Percentiles rank a stretch among this genome's conserved stretches.
Conservation (phyloP, 2,888 invertebrate genomes). For the Pocota personata region DNA sequence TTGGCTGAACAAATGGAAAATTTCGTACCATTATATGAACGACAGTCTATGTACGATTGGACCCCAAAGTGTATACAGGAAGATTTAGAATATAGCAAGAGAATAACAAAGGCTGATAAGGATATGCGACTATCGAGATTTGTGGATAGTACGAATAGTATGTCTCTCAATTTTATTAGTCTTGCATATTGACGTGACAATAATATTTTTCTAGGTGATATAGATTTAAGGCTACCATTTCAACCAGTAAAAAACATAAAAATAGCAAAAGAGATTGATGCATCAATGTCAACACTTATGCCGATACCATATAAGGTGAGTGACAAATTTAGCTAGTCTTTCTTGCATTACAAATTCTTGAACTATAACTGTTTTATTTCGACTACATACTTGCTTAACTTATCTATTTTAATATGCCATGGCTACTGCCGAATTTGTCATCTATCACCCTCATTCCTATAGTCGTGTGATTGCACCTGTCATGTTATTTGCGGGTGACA, state of each 20-base stretch:
- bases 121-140: conserved; percentile 77
- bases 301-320: conserved; percentile 88
- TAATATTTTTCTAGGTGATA: conserved; percentile 84
- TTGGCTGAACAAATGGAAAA: conserved; percentile 77
- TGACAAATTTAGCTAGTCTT: conserved; percentile 71
- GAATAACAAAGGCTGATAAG: conserved; percentile 76
- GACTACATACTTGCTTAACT: too few species aligned
- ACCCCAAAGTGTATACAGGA: conserved; percentile 75
- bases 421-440: too few species aligned
- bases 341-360: too few species aligned
- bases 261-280: conserved; percentile 94
- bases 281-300: conserved; percentile 90
- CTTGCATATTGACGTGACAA: not conserved
- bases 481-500: too few species aligned
- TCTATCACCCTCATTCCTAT: too few species aligned
- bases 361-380: too few species aligned
- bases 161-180: conserved; percentile 9
- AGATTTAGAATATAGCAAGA: conserved; percentile 69
- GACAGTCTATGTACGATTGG: conserved; percentile 80
- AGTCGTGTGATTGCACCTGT: too few species aligned
- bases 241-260: conserved; percentile 91
- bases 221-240: conserved; percentile 91
- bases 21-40: conserved; percentile 76
- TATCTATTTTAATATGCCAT: too few species aligned
- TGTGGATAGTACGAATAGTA: conserved; percentile 74